Evolutionary conservation across 2,113 vertebrate genomes (phyloP).

Genomic region (Leptosomus discolor): DNA sequence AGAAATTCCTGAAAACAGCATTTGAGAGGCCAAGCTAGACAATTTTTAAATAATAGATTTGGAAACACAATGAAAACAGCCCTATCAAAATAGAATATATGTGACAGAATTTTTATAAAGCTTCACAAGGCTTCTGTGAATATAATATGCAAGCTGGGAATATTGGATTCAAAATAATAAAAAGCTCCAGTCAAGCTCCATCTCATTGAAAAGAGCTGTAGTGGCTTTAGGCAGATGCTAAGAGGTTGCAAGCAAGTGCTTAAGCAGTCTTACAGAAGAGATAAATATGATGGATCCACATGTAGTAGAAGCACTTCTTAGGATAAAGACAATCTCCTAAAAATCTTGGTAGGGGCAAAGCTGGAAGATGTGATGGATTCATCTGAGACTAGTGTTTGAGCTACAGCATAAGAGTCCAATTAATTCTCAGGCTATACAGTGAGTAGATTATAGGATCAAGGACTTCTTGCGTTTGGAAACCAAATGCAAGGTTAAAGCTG

Average conservation of each 20-base stretch:
- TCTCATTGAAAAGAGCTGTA: slow-evolving; percentile 15
- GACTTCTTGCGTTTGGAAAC: background rate
- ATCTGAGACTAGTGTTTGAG: background rate
- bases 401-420: background rate
- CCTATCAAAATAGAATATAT: slow-evolving; percentile 24
- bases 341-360: background rate
- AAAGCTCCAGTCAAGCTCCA: slow-evolving; percentile 24
- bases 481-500: background rate
- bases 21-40: background rate
- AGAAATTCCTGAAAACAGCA: background rate
- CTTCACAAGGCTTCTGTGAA: background rate
- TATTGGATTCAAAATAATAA: slow-evolving; percentile 51
- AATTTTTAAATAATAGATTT: slow-evolving; percentile 35
- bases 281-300: background rate
- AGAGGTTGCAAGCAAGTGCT: slow-evolving; percentile 14
- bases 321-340: background rate
- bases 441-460: background rate
- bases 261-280: slow-evolving; percentile 17
- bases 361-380: background rate
- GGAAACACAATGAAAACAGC: slow-evolving; percentile 37
- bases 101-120: slow-evolving; percentile 40
- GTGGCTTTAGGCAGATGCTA: slow-evolving; percentile 35
- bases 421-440: background rate
- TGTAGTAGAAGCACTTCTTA: background rate
- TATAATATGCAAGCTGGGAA: slow-evolving; percentile 38